Evolutionary conservation across 2,113 vertebrate species (phyloP), one percentile per base, ranked within the genome.

Genomic region (Rhea americana): DNA sequence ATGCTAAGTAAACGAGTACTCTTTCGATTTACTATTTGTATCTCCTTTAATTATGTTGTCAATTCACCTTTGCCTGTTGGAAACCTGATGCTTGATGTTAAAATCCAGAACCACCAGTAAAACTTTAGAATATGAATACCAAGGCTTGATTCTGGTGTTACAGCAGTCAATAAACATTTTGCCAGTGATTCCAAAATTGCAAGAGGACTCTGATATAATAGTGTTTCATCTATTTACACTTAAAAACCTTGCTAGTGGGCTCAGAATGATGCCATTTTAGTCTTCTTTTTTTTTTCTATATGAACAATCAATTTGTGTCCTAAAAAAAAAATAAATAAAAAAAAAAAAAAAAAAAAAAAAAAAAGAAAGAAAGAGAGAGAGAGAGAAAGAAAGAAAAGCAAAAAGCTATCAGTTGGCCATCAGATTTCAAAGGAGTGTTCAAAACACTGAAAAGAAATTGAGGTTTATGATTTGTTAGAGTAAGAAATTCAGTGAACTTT

Each of bases 11-110:
- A 82, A 88, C 76, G 51, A 93, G 72, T 72, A 76, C 10, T 76
- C 3, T 7, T 92, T 93, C 93, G 72, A 88, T 95, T 93, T 95
- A 83, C 37, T 91, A 71, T 82, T 91, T 96, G 17, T 71, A 72
- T 92, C 70, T 94, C 50, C 17, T 74, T 32, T 85, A 96, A 90
- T 95, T 91, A 94, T 89, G 56, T 55, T 93, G 71, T 45, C 66
- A 78, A 53, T 92, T 67, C 24, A 85, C 5, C 35, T 67, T 83
- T 66, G 6, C 4, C 37, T 89, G 24, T 50, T 90, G 43, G 79
- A 96, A 92, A 91, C 68, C 51, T 80, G 8, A 26, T 75, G 14
- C 12, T 73, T 94, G 25, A 30, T 92, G 59, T 78, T 79, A 72
- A 74, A 73, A 82, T 84, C 2, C 10, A 62, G 43, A 3, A 20